A percentile compares a stretch with the other conserved stretches of the same genome.
Evolutionary conservation across 2,888 invertebrate species (phyloP).

Genomic region (Eupsilia transversa): DNA sequence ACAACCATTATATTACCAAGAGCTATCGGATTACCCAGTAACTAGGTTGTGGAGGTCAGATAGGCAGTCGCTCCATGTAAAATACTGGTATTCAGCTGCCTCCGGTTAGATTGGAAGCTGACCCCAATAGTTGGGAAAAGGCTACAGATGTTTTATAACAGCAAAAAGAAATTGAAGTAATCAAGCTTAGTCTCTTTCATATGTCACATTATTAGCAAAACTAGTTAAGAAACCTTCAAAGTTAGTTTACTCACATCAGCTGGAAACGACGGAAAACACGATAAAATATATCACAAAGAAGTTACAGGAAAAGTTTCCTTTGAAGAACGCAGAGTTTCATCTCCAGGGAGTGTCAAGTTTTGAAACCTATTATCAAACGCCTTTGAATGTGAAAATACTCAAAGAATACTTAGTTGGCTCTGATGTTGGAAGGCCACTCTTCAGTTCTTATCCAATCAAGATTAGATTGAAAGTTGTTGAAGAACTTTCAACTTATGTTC

Average conservation of each 20-base stretch:
- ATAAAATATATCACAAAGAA: slow-evolving; percentile 9
- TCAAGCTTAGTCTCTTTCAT: not conserved
- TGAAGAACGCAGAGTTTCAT: slow-evolving; percentile 9
- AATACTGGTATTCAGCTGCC: no score
- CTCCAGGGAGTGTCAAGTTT: slow-evolving; percentile 25
- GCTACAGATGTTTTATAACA: no score
- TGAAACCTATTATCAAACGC: slow-evolving; percentile 28
- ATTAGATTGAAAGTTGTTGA: slow-evolving; percentile 15
- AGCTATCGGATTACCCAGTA: no score
- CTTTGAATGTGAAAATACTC: slow-evolving; percentile 31
- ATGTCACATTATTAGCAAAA: not conserved
- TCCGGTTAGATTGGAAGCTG: no score
- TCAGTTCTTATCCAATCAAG: slow-evolving; percentile 15
- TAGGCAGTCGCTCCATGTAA: no score
- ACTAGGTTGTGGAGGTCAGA: no score
- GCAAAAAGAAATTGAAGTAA: not conserved
- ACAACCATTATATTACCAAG: no score
- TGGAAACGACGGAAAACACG: not conserved
- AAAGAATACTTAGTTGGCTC: slow-evolving; percentile 30
- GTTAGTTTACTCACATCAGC: not conserved
- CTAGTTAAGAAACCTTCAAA: not conserved
- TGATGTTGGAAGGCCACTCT: slow-evolving; percentile 2
- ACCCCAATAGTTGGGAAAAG: no score
- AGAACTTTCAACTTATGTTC: not conserved
- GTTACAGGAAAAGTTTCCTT: slow-evolving; percentile 2